These are phyloP conservation scores for Cydia amplana DNA, from an alignment of 1,140 invertebrate genomes.

Conservation along the genomic window DNA sequence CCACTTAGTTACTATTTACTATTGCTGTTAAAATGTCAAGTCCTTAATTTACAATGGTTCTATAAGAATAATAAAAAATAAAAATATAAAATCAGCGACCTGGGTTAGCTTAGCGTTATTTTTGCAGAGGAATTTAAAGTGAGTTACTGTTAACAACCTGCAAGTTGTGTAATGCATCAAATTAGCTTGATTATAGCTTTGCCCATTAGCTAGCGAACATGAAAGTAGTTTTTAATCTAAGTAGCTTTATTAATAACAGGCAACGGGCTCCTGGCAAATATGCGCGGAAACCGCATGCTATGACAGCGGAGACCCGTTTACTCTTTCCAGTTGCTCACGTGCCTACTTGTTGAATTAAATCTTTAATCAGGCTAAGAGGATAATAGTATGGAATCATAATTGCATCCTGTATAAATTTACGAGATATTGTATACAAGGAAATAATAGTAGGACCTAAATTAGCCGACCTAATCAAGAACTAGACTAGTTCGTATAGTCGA, in stretches of 20 bases:
- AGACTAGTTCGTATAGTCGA: too few relatives aligned
- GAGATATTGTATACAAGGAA: too few relatives aligned
- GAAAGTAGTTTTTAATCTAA: slow-evolving; percentile 47
- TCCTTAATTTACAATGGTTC: not conserved
- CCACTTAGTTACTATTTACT: not conserved
- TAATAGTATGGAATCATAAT: too few relatives aligned
- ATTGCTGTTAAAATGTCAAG: not conserved
- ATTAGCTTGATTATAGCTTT: slow-evolving; percentile 21
- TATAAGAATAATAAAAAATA: not conserved
- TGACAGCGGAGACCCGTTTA: slow-evolving; percentile 20
- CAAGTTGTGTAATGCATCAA: slow-evolving; percentile 32
- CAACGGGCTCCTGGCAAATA: slow-evolving; percentile 33
- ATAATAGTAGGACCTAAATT: too few relatives aligned
- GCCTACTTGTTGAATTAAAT: not conserved
- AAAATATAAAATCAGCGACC: not conserved
- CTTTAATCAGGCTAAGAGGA: too few relatives aligned
- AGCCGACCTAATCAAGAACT: too few relatives aligned
- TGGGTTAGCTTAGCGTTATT: too few relatives aligned
- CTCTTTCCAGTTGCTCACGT: not conserved
- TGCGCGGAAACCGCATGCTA: slow-evolving; percentile 30
- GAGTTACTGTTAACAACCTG: too few relatives aligned
- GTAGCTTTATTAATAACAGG: slow-evolving; percentile 53
- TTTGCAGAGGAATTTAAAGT: too few relatives aligned
- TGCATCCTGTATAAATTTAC: too few relatives aligned
- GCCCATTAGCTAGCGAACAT: slow-evolving; percentile 24